A percentile compares a stretch with the other conserved stretches of the same genome.
Evolutionary conservation across 2,888 invertebrate species (phyloP).

Genomic region (Uropetala carovei): DNA sequence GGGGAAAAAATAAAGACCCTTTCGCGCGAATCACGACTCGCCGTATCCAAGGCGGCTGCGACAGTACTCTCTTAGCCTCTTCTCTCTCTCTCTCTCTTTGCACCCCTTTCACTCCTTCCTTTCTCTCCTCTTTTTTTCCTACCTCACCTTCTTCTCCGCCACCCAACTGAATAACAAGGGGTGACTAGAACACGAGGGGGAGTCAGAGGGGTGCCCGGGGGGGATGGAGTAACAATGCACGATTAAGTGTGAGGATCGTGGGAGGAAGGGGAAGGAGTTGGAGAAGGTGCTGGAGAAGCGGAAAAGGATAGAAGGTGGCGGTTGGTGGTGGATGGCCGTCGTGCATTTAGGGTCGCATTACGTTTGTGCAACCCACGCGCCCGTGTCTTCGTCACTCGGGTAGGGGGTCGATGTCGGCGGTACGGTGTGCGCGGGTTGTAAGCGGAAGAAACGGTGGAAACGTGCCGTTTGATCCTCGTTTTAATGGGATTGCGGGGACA

Average conservation of each 20-base stretch:
- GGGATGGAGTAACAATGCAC: conserved; percentile 51
- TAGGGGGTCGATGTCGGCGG: neutral
- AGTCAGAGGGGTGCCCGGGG: neutral
- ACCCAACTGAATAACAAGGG: conserved; percentile 11
- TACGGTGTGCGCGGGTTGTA: conserved; percentile 5
- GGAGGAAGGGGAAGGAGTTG: too few species aligned
- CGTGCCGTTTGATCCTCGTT: conserved; percentile 33
- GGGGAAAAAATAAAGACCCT: neutral
- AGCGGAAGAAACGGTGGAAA: conserved; percentile 13
- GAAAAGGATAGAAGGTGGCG: neutral
- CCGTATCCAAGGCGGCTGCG: conserved; percentile 51
- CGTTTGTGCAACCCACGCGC: conserved; percentile 52
- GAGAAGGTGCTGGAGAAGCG: neutral
- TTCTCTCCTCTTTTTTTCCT: neutral
- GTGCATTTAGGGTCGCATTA: conserved; percentile 53
- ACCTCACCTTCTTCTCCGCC: neutral
- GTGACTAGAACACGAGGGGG: neutral
- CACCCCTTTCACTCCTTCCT: too few species aligned
- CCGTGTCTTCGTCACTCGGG: conserved; percentile 11
- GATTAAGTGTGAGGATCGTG: conserved; percentile 33
- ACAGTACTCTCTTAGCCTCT: conserved; percentile 38
- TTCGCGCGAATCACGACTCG: conserved; percentile 48
- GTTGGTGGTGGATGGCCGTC: conserved; percentile 21
- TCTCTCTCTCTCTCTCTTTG: neutral
- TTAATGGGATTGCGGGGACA: neutral